Base-by-base conservation (phyloP, 1,140 invertebrate genomes). In the Campodea augens region DNA sequence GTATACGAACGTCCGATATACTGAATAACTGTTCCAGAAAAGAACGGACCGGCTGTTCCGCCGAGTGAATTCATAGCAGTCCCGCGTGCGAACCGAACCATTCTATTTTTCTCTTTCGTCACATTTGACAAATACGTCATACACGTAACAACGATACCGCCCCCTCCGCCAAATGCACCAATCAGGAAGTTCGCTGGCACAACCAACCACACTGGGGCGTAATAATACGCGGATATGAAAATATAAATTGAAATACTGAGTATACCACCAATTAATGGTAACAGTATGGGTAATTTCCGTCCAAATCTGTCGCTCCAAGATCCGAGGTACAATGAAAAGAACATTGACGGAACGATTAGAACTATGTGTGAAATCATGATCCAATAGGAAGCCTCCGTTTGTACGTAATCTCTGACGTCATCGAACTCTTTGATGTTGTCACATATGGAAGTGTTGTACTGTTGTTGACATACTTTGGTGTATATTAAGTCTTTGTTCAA, bases 31-130 rank as follows among this genome's bases (percentile, higher is more conserved):
- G 27, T 15, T 7, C 27, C 27, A 32, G 7, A 10, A 10, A 32
- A 10, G 15, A 32, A 32, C 15, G 62, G 60, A 5, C 67, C 67
- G 12, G 63, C 23, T 15, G 15, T 32, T 7, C 60, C 62, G 3
- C 65, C 64, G 18, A 66, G 24, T 51, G 65, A 68, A 2, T 60
- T 57, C 65, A 68, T 67, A 2, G 64, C 56, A 52, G 69, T 66
- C 20, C 66, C 43, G 7, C 68, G 55, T 1, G 58, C 60, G 15
- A 69, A 58, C 41, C 65, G 44, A 23, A 57, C 48, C 4, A 64
- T 67, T 44, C 66, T 54, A 19, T 55, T 54, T 19, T 52, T 46
- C 2, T 53, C 46, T 19, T 47, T 45, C 5, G 55, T 60, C 22
- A 66, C 55, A 37, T 62, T 54, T 10, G 61, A 55, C 1, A 69